Evolutionary conservation across 2,797 vertebrate species (phyloP).

Genomic region (Capromys pilorides): DNA sequence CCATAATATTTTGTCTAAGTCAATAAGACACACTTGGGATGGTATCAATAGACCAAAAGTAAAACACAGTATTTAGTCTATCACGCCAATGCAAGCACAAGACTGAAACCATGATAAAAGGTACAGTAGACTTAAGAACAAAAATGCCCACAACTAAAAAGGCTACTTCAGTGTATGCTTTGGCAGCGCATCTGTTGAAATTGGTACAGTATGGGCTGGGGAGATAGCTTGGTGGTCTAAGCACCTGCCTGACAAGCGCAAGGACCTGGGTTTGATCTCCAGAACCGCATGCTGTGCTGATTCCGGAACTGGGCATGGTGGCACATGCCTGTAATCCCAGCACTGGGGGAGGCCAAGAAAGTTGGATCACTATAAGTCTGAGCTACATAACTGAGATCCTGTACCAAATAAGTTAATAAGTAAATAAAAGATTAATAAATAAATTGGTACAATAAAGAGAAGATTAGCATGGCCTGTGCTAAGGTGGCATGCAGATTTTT

Average conservation of each 20-base stretch:
- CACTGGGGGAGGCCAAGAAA: too few species aligned
- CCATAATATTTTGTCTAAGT: slow-evolving; percentile 16
- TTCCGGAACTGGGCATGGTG: too few species aligned
- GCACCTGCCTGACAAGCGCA: too few species aligned
- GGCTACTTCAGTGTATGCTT: neutral
- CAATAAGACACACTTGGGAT: slow-evolving; percentile 42
- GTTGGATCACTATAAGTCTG: too few species aligned
- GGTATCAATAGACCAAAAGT: slow-evolving; percentile 28
- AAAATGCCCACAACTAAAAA: slow-evolving; percentile 2
- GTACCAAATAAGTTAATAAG: too few species aligned
- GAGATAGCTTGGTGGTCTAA: too few species aligned
- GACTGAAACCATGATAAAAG: neutral
- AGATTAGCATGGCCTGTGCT: neutral
- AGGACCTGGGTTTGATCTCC: too few species aligned
- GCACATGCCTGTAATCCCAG: too few species aligned
- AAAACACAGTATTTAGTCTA: neutral
- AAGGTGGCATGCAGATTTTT: neutral
- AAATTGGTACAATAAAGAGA: neutral
- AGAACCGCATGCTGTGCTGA: too few species aligned
- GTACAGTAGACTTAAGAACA: neutral
- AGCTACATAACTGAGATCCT: too few species aligned
- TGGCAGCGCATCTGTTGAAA: neutral
- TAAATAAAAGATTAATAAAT: too few species aligned
- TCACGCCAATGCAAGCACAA: neutral
- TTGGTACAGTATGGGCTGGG: too few species aligned